These are phyloP conservation scores for Harpalus rubripes DNA, from an alignment of 2,888 invertebrate species.

Conservation along the genomic window DNA sequence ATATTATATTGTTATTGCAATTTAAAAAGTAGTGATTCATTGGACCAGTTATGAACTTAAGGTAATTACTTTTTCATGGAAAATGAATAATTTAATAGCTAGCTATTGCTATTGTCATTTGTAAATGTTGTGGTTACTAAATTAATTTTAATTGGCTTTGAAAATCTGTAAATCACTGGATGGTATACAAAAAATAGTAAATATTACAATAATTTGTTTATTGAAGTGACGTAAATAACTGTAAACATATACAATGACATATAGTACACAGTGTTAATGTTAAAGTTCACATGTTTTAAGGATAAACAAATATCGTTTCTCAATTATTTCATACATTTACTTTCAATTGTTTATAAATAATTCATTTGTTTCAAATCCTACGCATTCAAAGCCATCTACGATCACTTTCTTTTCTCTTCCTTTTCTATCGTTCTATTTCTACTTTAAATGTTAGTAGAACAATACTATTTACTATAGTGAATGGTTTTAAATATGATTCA, in stretches of 20 bases:
- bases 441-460: constrained; percentile 42
- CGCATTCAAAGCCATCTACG: constrained; percentile 12
- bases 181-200: not conserved
- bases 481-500: constrained; percentile 1
- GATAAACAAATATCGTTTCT: not conserved
- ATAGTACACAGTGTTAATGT: not conserved
- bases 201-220: constrained; percentile 21
- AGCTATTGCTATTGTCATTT: not conserved
- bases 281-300: constrained; percentile 24
- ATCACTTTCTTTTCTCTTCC: constrained; percentile 15
- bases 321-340: not conserved
- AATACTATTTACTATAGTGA: constrained; percentile 16
- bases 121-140: not conserved
- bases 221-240: not conserved
- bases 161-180: not conserved
- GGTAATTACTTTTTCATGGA: constrained; percentile 1
- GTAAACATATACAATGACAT: constrained; percentile 9
- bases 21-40: not conserved
- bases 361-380: constrained; percentile 27
- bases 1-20: not conserved
- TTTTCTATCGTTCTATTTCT: constrained; percentile 23
- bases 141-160: not conserved
- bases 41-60: not conserved
- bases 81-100: constrained; percentile 14
- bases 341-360: constrained; percentile 13